Evolutionary conservation across 2,113 vertebrate species (phyloP).

Genomic region (Epinephelus fuscoguttatus): DNA sequence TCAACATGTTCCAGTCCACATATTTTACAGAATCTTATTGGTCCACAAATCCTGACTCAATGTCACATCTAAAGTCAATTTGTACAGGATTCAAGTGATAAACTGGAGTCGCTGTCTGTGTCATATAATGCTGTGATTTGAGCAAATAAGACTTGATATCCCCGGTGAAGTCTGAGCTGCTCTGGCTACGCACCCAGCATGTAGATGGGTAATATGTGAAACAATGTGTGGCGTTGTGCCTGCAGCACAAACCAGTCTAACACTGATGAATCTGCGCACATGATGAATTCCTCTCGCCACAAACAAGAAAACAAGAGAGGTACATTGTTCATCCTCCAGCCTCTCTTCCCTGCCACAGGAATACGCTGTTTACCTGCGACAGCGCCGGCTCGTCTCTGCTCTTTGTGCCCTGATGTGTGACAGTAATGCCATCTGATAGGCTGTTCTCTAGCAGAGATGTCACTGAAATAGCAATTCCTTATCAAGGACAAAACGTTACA

Average conservation of each 20-base stretch:
- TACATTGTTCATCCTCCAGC: neutral
- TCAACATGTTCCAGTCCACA: too few species aligned
- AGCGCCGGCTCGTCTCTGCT: conserved; percentile 21
- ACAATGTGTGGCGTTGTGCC: neutral
- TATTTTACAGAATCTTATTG: neutral
- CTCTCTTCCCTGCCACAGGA: neutral
- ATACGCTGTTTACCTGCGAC: conserved; percentile 13
- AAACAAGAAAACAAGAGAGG: too few species aligned
- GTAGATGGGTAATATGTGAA: neutral
- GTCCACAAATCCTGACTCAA: neutral
- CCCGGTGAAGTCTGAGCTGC: neutral
- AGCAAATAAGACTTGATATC: conserved; percentile 5
- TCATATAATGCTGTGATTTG: conserved; percentile 12
- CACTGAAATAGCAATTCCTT: conserved; percentile 19
- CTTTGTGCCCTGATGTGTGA: conserved; percentile 34
- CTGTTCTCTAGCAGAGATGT: conserved; percentile 37
- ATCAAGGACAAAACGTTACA: conserved; percentile 42
- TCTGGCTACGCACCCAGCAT: neutral
- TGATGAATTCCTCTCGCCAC: neutral
- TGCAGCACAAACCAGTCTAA: neutral
- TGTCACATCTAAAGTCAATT: conserved; percentile 4
- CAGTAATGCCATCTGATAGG: conserved; percentile 48
- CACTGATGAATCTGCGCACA: neutral
- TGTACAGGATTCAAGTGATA: conserved; percentile 12
- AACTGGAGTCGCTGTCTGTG: neutral